Evolutionary conservation across 2,113 vertebrate genomes (phyloP), one percentile per base, ranked within the genome.

Genomic region (Reinhardtius hippoglossoides): DNA sequence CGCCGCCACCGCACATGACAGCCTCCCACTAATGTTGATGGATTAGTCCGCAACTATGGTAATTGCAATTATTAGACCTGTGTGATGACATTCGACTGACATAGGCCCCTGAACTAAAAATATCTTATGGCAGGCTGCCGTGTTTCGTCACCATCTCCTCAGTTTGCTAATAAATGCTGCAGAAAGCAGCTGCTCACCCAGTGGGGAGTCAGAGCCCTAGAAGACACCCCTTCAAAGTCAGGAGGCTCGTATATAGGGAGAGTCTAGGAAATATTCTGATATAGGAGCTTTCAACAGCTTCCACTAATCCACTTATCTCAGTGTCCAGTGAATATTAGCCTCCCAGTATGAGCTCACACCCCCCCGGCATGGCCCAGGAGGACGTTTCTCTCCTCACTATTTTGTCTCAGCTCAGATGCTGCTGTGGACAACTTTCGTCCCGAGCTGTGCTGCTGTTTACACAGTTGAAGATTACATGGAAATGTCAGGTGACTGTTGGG

Each of bases 281-380:
- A 78, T 57, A 62, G 70, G 76, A 48, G 71, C 68, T 81, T 80
- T 89, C 82, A 88, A 86, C 81, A 82, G 77, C 80, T 71, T 78
- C 83, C 78, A 89, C 86, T 92, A 92, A 93, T 87, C 82, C 79
- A 91, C 82, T 92, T 91, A 93, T 86, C 83, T 81, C 83, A 71
- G 76, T 76, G 80, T 86, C 73, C 81, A 73, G 67, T 74, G 87
- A 89, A 90, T 89, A 86, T 81, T 81, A 79, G 54, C 74, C 71
- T 87, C 78, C 65, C 74, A 54, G 73, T 68, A 54, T 75, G 80
- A 84, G 74, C 73, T 71, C 84, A 68, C 74, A 60, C 72, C 3
- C 58, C 54, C 58, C 57, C 3, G 2, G 24, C 21, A 3, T 7
- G 9, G 52, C 70, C 61, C 76, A 24, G 62, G 67, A 83, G 64